Evolutionary conservation across 2,113 vertebrate genomes (phyloP).

Genomic region (Solea solea): DNA sequence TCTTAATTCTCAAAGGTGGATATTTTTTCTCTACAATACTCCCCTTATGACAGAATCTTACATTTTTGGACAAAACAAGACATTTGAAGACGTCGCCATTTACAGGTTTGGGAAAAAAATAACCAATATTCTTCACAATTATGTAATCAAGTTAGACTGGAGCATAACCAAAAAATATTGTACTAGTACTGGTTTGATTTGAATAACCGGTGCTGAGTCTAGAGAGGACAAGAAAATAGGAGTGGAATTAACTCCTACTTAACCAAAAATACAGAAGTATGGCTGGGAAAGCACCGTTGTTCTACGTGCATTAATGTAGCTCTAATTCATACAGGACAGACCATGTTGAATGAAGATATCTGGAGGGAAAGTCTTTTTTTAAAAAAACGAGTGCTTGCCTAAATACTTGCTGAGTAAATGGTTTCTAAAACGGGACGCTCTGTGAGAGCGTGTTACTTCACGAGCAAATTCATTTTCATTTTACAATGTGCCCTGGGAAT

Average conservation of each 20-base stretch:
- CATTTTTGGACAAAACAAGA: too few relatives aligned
- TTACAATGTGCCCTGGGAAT: not conserved
- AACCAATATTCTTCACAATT: too few relatives aligned
- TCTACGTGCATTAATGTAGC: slow-evolving; percentile 54
- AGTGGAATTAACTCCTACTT: not conserved
- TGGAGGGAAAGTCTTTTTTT: slow-evolving; percentile 13
- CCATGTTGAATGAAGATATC: not conserved
- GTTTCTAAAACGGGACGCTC: slow-evolving; percentile 6
- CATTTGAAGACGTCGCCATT: too few relatives aligned
- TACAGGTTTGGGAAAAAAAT: too few relatives aligned
- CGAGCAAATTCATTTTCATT: not conserved
- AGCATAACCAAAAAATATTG: too few relatives aligned
- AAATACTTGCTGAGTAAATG: not conserved
- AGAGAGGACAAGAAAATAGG: slow-evolving; percentile 15
- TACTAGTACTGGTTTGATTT: not conserved
- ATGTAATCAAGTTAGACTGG: too few relatives aligned
- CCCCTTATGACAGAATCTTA: too few relatives aligned
- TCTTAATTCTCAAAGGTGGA: too few relatives aligned
- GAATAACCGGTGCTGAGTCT: slow-evolving; percentile 8
- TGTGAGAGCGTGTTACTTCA: slow-evolving; percentile 1
- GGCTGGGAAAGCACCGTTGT: slow-evolving; percentile 29
- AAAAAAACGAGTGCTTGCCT: slow-evolving; percentile 1
- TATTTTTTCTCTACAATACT: too few relatives aligned
- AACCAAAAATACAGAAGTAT: slow-evolving; percentile 49
- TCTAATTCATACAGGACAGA: slow-evolving; percentile 17